A percentile compares a stretch with the other conserved stretches of the same genome.
These are phyloP conservation scores for Oppia nitens DNA, from an alignment of 1,140 invertebrate species.

Conservation along the genomic window DNA sequence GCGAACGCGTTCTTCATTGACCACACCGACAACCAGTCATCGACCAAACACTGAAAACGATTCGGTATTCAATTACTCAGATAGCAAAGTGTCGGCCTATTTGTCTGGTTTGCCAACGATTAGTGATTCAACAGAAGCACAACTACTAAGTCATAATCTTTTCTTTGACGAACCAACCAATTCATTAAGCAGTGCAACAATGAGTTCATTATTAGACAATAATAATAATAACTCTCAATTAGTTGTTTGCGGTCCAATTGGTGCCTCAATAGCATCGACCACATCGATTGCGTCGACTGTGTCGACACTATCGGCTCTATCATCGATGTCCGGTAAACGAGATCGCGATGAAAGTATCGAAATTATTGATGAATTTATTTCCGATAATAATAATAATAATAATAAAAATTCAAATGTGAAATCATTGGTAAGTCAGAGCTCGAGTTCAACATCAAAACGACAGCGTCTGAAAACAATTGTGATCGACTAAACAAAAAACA, in stretches of 20 bases:
- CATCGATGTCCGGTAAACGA: neutral
- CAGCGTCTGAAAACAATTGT: constrained; percentile 7
- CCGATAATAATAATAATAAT: neutral
- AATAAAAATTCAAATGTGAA: neutral
- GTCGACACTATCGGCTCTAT: too few relatives aligned
- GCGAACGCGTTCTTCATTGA: constrained; percentile 2
- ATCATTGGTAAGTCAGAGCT: neutral
- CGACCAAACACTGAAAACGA: neutral
- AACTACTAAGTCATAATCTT: neutral
- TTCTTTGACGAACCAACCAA: neutral
- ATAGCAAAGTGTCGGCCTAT: constrained; percentile 18
- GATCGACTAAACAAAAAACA: constrained; percentile 4
- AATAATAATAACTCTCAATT: too few relatives aligned
- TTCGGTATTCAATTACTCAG: constrained; percentile 19
- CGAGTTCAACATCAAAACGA: neutral
- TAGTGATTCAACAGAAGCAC: neutral
- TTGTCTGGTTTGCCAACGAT: constrained; percentile 12
- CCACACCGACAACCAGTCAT: constrained; percentile 3
- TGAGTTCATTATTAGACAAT: neutral
- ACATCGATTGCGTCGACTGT: too few relatives aligned
- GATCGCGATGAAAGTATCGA: neutral
- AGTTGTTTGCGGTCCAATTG: too few relatives aligned
- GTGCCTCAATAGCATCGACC: too few relatives aligned
- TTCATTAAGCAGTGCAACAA: neutral
- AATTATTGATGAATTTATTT: neutral